Evolutionary conservation across 2,113 vertebrate species (phyloP).

Genomic region (Apodemus speciosus): DNA sequence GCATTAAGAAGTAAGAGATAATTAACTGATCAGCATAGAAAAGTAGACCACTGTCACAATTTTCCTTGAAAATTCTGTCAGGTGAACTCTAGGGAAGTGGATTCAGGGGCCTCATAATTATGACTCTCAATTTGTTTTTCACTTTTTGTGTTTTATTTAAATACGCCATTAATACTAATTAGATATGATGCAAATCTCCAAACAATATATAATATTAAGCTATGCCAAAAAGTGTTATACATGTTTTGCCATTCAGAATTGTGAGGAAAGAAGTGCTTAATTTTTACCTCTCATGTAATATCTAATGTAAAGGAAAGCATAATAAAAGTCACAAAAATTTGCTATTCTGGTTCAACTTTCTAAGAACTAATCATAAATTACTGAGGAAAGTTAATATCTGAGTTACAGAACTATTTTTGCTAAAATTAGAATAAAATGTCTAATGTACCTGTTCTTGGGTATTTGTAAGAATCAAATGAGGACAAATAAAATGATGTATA

Average conservation of each 20-base stretch:
- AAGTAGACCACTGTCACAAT: neutral
- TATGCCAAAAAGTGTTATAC: neutral
- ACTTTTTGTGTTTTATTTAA: neutral
- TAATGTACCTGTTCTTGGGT: neutral
- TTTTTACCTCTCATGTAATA: neutral
- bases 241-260: constrained; percentile 23
- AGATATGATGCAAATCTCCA: neutral
- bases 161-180: neutral
- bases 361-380: neutral
- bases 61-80: constrained; percentile 55
- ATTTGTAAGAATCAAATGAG: constrained; percentile 42
- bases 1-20: constrained; percentile 1
- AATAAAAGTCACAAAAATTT: neutral
- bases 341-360: neutral
- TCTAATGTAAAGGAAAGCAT: neutral
- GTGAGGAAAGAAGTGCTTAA: constrained; percentile 4
- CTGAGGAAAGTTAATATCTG: neutral
- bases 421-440: constrained; percentile 25
- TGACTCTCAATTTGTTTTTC: neutral
- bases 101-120: neutral
- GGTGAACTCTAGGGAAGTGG: neutral
- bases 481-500: constrained; percentile 20
- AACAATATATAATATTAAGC: neutral
- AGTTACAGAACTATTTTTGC: neutral
- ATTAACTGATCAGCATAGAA: constrained; percentile 18